Conservation (phyloP, 2,797 vertebrate species). For the Thalassophryne amazonica region DNA sequence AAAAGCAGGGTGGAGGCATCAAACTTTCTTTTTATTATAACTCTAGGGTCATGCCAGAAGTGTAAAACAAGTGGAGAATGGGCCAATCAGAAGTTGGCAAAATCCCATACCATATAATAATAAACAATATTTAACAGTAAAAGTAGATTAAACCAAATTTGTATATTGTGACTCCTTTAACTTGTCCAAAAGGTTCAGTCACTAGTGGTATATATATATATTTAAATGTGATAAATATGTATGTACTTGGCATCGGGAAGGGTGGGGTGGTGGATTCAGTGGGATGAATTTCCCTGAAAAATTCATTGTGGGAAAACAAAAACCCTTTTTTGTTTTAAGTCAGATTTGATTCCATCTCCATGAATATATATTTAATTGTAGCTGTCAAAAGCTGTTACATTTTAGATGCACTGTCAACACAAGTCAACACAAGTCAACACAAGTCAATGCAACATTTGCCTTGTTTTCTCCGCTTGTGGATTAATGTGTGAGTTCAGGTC, state of each 20-base stretch:
- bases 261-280: background rate
- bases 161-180: too few relatives aligned
- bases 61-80: too few relatives aligned
- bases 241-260: background rate
- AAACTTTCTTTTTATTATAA: too few relatives aligned
- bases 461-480: constrained; percentile 29
- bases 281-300: background rate
- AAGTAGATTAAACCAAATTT: too few relatives aligned
- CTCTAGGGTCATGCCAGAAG: too few relatives aligned
- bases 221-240: background rate
- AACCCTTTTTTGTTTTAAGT: constrained; percentile 23
- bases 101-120: too few relatives aligned
- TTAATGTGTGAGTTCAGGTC: constrained; percentile 44
- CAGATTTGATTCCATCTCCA: constrained; percentile 26
- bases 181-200: constrained; percentile 4
- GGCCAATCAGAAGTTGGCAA: too few relatives aligned
- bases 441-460: constrained; percentile 19
- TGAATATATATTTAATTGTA: constrained; percentile 52
- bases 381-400: constrained; percentile 21
- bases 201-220: too few relatives aligned
- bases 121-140: too few relatives aligned
- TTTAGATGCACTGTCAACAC: too few relatives aligned
- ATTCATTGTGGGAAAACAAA: constrained; percentile 4
- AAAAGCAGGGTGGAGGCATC: too few relatives aligned
- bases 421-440: constrained; percentile 16